Conservation (phyloP, 1,140 invertebrate species). For the Orchestia grillus region DNA sequence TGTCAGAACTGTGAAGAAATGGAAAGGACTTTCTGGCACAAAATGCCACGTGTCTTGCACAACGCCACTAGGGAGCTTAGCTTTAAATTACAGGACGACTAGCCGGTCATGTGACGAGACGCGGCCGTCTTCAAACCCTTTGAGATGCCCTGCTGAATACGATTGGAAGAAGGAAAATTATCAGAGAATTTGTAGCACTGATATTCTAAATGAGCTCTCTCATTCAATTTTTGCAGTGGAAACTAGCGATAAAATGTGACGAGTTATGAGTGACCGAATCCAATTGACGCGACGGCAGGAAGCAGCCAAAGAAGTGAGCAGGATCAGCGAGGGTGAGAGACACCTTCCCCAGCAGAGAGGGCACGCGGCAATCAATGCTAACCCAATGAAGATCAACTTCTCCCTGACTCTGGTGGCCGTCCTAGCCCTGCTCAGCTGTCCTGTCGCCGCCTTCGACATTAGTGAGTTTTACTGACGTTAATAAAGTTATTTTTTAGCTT, state of each 20-base stretch:
- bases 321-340: background rate
- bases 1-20: background rate
- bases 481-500: too few species aligned
- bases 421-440: background rate
- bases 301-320: background rate
- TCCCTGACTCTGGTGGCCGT: background rate
- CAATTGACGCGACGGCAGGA: background rate
- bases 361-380: background rate
- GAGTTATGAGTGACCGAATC: background rate
- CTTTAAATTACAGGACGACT: background rate
- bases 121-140: too few species aligned
- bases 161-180: too few species aligned
- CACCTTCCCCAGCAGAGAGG: background rate
- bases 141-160: too few species aligned
- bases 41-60: background rate
- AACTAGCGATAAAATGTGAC: background rate
- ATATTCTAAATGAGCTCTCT: background rate
- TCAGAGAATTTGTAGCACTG: background rate
- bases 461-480: background rate
- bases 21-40: background rate
- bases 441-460: constrained; percentile 2
- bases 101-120: background rate
- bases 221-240: background rate
- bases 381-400: constrained; percentile 1
- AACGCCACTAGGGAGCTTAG: background rate